Evolutionary conservation across 2,888 invertebrate genomes (phyloP), one percentile per base, ranked within the genome.

Genomic region (Tridacna crocea): DNA sequence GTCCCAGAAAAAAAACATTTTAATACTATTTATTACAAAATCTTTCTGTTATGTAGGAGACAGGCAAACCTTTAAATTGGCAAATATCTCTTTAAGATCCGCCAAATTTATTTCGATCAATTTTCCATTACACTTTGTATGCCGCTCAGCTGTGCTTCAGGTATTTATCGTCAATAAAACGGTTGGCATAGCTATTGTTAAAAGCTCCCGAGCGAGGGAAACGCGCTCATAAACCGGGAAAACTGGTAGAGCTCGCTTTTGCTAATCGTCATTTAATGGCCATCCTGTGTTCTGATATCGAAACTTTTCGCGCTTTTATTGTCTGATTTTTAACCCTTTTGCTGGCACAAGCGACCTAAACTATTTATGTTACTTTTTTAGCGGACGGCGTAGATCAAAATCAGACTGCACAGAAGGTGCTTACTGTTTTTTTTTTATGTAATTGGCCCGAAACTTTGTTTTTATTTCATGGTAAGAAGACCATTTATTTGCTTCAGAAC

Each of bases 231-330:
- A 83, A 83, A 83, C 72, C 63, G 63, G 75, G 60, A 27, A 36
- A 73, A 72, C 70, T 75, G 75, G 75, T 74, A 73, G 51, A 26
- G 36, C 65, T 84, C 58, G 66, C 51, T 77, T 79, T 63, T 51
- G 47, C 73, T 84, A 84, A 84, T 84, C 79, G 81, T 65, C 79
- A 58, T 81, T 84, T 84, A 81, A 84, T 84, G 84, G 75, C 75
- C 84, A 48, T 81, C 66, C 61, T 63, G 77, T 74, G 84, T 81
- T 79, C 76, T 77, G 66, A 79, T 77, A 84, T 81, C 81, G 84
- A 79, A 79, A 79, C 75, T 76, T 70, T 79, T 84, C 81, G 73
- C 81, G 81, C 77, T 84, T 66, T 84, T 84, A 84, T 84, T 81
- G 84, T 79, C 77, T 72, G 75, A 77, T 79, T 84, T 84, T 79